Base-by-base conservation (phyloP, 2,888 invertebrate species). In the Synanthedon andrenaeformis region DNA sequence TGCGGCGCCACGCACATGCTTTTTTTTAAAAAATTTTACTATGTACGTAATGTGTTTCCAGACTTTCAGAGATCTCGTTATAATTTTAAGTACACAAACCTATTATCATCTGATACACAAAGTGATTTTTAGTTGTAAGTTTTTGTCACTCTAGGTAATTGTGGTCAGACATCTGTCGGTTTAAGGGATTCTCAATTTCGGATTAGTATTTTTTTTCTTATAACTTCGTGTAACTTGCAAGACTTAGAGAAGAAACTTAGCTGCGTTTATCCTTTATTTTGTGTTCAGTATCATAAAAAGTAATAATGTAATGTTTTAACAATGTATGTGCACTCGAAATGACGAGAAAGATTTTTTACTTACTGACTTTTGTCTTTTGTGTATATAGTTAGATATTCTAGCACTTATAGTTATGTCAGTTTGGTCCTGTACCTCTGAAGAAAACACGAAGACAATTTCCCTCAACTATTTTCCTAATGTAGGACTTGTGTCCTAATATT, bases 31-130 rank as follows among this genome's bases (percentile, higher is more conserved):
- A 17, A 2, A 13, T 28, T 51, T 28, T 51, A 50, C 12, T 10
- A 72, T 79, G 77, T 80, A 81, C 76, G 82, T 84, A 78, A 78
- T 78, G 76, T 79, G 80, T 84, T 85, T 87, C 85, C 84, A 84
- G 79, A 85, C 85, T 88, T 86, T 84, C 87, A 82, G 87, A 85
- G 88, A 88, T 88, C 88, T 88, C 88, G 87, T 87, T 76, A 74
- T 78, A 74, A 69, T 76, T 79, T 82, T 81, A 81, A 79, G 78
- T 80, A 76, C 79, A 81, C 82, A 83, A 82, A 82, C 79, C 77
- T 77, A 77, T 82, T 78, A 79, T 80, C 72, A 74, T 75, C 77
- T 54, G 41, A 74, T 67, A 76, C 72, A 76, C 79, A 72, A 74
- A 77, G 79, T 82, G 79, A 76, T 78, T 64, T 76, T 76, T 82